Evolutionary conservation across 2,113 vertebrate genomes (phyloP).

Genomic region (Lagopus leucura): DNA sequence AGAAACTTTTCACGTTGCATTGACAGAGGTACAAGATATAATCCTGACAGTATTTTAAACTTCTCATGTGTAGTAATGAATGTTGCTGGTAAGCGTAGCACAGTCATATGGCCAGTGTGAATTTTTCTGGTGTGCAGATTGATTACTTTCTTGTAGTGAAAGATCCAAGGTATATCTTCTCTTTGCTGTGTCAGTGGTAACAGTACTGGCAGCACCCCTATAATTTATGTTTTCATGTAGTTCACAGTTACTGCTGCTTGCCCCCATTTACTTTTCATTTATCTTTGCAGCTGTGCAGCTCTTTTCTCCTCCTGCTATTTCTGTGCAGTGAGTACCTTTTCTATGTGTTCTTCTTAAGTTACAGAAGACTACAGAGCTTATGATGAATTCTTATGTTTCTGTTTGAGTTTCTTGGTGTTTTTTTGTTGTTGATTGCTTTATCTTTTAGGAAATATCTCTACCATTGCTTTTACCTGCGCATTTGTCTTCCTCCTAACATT

Average conservation of each 20-base stretch:
- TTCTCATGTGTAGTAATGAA: background rate
- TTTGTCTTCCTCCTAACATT: background rate
- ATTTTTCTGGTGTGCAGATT: background rate
- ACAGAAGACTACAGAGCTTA: background rate
- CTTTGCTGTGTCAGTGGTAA: background rate
- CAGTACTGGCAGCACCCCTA: background rate
- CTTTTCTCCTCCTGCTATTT: background rate
- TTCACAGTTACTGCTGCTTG: background rate
- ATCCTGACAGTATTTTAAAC: constrained; percentile 2
- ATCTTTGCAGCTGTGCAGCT: background rate
- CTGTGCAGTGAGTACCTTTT: background rate
- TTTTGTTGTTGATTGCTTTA: background rate
- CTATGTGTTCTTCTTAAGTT: background rate
- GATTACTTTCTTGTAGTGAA: background rate
- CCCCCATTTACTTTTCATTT: background rate
- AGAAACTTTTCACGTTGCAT: background rate
- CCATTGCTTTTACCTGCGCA: background rate
- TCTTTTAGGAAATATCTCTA: background rate
- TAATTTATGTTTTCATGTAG: background rate
- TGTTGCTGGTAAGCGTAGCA: background rate
- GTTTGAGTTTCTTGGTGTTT: background rate
- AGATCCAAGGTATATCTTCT: background rate
- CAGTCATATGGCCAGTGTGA: background rate
- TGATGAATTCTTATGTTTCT: background rate
- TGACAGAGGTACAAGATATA: background rate